Evolutionary conservation across 2,113 vertebrate species (phyloP), one percentile per base, ranked within the genome.

Genomic region (Acinonyx jubatus): DNA sequence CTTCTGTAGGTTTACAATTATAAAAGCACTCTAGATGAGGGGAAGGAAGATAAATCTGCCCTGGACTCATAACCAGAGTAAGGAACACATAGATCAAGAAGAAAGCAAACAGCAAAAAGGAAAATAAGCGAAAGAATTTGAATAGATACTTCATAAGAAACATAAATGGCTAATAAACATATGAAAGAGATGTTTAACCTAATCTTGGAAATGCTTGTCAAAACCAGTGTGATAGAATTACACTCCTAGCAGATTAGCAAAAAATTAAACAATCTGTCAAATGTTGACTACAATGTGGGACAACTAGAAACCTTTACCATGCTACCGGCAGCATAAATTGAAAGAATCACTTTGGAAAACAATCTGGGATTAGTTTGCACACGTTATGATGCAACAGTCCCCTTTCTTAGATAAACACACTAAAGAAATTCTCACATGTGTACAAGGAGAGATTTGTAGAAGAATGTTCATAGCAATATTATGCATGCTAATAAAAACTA

Each of bases 251-350:
- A 89, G 41, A 69, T 92, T 69, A 94, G 84, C 68, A 85, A 81
- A 94, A 97, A 71, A 41, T 80, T 84, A 94, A 94, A 94, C 74
- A 84, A 25, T 23, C 76, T 96, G 69, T 78, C 91, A 91, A 88
- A 71, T n/a, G 36, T 15, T 66, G 93, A 95, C 38, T 14, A 91
- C 74, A 57, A 74, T 16, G 50, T 38, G 66, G 65, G 65, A 80
- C 78, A 96, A 94, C 57, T 55, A 66, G 66, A 92, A 57, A 15
- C 4, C 11, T 36, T 52, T 50, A 61, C 41, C 48, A 13, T 31
- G 66, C 71, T 48, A 12, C 61, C 81, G 65, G 50, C 71, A 80
- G 36, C 25, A 7, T 16, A 52, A 50, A 48, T 5, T 10, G 57
- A 81, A 68, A 86, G 21, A 16, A 63, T 38, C 65, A 71, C 48